Base-by-base conservation (phyloP, 92 coral and sea anemone species). In the Pocillopora meandrina region DNA sequence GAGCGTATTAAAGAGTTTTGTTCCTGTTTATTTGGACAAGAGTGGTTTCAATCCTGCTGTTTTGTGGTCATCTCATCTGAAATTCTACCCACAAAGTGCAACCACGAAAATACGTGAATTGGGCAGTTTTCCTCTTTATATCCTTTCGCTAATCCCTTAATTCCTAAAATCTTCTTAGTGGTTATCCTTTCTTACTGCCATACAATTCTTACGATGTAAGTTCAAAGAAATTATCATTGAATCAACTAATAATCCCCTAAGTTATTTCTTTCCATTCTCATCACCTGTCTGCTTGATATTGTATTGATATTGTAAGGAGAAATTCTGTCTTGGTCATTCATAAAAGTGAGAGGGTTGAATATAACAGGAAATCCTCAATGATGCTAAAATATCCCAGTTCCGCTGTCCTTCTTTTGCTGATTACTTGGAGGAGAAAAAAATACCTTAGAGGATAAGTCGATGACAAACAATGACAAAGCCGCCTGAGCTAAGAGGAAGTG, bases 1-100 rank as follows among this genome's bases (percentile, higher is more conserved):
- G 33, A 59, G 20, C 47, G 9, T 19, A 23, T 56, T 4, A 14
- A 76, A 63, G 20, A 59, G 31, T 61, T 61, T 62, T 61, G 60
- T 57, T 26, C 23, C 26, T 65, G 31, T 16, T 65, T 14, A 55
- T 56, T 61, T 77, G 18, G 16, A 15, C 36, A 19, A 42, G 56
- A 19, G 68, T 18, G 20, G 42, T 33, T 34, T 59, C 36, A 42
- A 42, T 70, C 77, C 77, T 77, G 76, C 67, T 56, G 59, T 42
- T 71, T 80, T 71, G 26, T 67, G 76, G 77, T 81, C 62, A 23
- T 14, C 62, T 10, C 13, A 74, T 34, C 18, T 20, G 63, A 20
- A 31, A 69, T 42, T 12, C 62, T 55, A 31, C 35, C 78, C 78
- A 11, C 78, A 74, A 74, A 42, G 33, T 3, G 62, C 13, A 18